A percentile compares a stretch with the other conserved stretches of the same genome.
phyloP scores from a whole-genome alignment of 2,113 vertebrate genomes.

The Theropithecus gelada region DNA sequence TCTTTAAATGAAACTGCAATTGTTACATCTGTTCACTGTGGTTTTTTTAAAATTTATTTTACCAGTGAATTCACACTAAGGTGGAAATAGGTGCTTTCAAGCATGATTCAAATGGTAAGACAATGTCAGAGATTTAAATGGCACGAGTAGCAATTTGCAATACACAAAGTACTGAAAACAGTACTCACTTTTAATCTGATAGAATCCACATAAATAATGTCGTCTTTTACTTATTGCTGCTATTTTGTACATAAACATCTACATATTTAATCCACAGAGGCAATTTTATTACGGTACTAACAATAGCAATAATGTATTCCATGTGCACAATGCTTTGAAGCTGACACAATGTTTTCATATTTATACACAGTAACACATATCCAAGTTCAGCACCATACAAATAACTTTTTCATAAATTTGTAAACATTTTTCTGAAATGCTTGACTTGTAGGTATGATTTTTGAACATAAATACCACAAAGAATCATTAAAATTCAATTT shows the following conservation, averaged over 20 bases:
- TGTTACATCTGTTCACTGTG: background rate
- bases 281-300: background rate
- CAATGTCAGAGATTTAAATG: background rate
- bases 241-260: slow-evolving; percentile 14
- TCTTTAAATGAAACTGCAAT: background rate
- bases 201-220: background rate
- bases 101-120: background rate
- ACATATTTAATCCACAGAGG: background rate
- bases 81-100: background rate
- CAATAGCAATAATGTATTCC: background rate
- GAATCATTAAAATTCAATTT: background rate
- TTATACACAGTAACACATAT: background rate
- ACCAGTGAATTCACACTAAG: background rate
- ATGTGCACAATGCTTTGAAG: background rate
- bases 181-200: background rate
- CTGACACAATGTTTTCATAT: background rate
- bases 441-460: background rate
- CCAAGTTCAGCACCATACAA: background rate
- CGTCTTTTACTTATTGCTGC: background rate
- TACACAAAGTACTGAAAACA: background rate
- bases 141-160: background rate
- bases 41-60: background rate
- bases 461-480: background rate
- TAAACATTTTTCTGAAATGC: background rate
- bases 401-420: background rate